Evolutionary conservation across 2,797 vertebrate species (phyloP).

Genomic region (Cynopterus sphinx): DNA sequence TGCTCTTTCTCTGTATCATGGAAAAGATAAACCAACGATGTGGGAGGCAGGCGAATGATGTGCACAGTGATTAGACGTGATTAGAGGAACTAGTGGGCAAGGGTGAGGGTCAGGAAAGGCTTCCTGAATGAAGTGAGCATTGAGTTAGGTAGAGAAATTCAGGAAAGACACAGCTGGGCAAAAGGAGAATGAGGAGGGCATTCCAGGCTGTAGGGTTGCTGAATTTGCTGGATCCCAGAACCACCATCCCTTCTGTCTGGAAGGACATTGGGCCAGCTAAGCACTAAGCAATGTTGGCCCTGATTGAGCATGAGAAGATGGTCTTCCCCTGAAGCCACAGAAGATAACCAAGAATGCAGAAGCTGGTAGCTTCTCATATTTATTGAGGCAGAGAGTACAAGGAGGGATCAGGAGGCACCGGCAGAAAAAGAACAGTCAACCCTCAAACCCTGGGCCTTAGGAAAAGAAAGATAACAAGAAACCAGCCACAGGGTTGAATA

Average conservation of each 20-base stretch:
- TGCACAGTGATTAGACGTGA: not conserved
- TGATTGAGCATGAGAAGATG: not conserved
- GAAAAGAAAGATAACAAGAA: not conserved
- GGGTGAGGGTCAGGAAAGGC: not conserved
- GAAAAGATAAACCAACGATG: not conserved
- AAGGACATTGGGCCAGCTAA: not conserved
- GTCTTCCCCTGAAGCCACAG: not conserved
- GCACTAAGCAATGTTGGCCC: constrained; percentile 48
- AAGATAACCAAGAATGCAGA: constrained; percentile 49
- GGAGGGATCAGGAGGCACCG: not conserved
- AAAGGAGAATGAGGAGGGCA: not conserved
- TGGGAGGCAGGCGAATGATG: not conserved
- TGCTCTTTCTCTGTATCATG: not conserved
- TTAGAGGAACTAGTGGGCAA: not conserved
- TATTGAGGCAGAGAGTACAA: constrained; percentile 14
- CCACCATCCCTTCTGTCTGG: not conserved
- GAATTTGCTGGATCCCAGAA: not conserved
- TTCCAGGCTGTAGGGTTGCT: not conserved
- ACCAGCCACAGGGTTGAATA: constrained; percentile 12
- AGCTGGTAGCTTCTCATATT: not conserved
- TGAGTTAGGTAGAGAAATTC: not conserved
- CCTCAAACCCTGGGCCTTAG: not conserved
- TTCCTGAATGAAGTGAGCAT: not conserved
- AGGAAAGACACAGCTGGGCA: not conserved
- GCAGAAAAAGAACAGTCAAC: constrained; percentile 38